phyloP scores from a whole-genome alignment of 2,797 vertebrate genomes.

The Mycteria americana region DNA sequence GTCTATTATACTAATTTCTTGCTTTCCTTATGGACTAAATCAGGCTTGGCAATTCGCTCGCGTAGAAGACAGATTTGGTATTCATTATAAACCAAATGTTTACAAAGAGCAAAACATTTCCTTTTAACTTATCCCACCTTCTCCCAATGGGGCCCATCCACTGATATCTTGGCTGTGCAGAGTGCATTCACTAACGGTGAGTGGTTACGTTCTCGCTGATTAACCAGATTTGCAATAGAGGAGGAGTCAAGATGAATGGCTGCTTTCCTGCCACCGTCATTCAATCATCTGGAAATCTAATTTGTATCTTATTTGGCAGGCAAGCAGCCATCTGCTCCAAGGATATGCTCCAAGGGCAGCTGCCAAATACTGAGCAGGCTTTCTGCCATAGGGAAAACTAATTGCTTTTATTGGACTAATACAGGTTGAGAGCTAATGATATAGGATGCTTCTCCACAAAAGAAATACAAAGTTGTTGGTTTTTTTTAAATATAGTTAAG shows the following conservation, averaged over 20 bases:
- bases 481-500: not conserved
- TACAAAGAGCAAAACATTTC: not conserved
- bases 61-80: not conserved
- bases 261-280: constrained; percentile 43
- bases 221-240: not conserved
- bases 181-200: rapidly evolving
- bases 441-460: constrained; percentile 12
- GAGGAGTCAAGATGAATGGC: constrained; percentile 22
- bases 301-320: constrained; percentile 69
- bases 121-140: not conserved
- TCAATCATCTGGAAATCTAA: constrained; percentile 76
- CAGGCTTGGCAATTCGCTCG: not conserved
- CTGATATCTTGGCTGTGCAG: not conserved
- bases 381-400: constrained; percentile 62
- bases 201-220: not conserved
- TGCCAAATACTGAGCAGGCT: constrained; percentile 63
- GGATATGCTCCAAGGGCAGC: constrained; percentile 69
- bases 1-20: not conserved
- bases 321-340: constrained; percentile 73
- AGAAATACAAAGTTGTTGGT: not conserved
- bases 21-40: not conserved
- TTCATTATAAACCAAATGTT: constrained; percentile 7
- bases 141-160: not conserved
- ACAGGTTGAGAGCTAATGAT: constrained; percentile 42
- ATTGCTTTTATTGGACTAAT: constrained; percentile 67